phyloP scores from a whole-genome alignment of 2,888 invertebrate species.

The Hydroisotoma schaefferi region DNA sequence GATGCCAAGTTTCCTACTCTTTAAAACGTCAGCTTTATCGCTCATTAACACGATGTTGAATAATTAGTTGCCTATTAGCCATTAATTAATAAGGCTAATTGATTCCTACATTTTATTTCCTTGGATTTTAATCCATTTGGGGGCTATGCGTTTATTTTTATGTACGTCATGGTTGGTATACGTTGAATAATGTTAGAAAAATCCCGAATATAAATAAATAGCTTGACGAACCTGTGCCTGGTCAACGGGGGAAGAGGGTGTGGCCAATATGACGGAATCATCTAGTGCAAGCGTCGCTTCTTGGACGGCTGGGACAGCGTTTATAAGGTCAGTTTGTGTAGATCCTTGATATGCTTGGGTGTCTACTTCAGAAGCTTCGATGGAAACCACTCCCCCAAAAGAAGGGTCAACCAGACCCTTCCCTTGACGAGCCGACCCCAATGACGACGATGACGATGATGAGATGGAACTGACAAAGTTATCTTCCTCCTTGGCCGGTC shows the following conservation, averaged over 20 bases:
- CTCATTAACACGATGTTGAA: too few relatives aligned
- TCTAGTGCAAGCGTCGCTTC: neutral
- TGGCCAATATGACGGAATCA: neutral
- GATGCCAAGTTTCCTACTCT: too few relatives aligned
- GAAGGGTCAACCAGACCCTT: neutral
- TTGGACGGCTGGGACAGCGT: neutral
- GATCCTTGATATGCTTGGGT: neutral
- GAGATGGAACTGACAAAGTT: neutral
- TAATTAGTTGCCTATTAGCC: too few relatives aligned
- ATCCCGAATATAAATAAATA: too few relatives aligned
- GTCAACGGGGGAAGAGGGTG: too few relatives aligned
- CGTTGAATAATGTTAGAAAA: neutral
- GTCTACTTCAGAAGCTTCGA: constrained; percentile 11
- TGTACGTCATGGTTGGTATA: neutral
- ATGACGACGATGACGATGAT: neutral
- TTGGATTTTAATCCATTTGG: too few relatives aligned
- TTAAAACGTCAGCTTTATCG: too few relatives aligned
- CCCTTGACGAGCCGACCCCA: neutral
- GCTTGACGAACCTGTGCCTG: too few relatives aligned
- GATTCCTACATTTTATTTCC: too few relatives aligned
- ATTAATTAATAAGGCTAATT: too few relatives aligned
- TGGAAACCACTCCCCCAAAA: neutral
- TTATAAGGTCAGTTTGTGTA: too few relatives aligned
- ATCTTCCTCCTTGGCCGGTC: neutral
- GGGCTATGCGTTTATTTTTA: too few relatives aligned